Percentiles rank a stretch among this genome's conserved stretches.
Evolutionary conservation across 2,888 invertebrate genomes (phyloP).

Genomic region (Autographa pulchrina): DNA sequence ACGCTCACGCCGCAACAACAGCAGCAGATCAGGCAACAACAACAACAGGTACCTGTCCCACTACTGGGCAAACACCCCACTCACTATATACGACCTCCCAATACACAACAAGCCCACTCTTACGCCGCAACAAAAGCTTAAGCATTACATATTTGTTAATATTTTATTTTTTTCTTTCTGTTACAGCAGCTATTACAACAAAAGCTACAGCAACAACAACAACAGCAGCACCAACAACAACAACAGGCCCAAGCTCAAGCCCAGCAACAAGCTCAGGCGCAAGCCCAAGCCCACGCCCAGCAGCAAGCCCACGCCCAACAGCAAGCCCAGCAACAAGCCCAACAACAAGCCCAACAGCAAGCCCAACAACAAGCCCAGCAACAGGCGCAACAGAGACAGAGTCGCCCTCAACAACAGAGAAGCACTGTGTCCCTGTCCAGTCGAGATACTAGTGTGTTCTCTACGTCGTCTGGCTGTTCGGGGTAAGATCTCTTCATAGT

Average conservation of each 20-base stretch:
- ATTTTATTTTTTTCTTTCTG: not conserved
- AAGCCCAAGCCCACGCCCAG: conserved; percentile 17
- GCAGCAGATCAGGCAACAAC: conserved; percentile 70
- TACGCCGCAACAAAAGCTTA: too few species aligned
- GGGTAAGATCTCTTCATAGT: conserved; percentile 67
- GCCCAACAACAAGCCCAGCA: conserved; percentile 43
- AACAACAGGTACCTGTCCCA: conserved; percentile 52
- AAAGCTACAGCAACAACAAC: conserved; percentile 53
- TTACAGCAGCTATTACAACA: conserved; percentile 53
- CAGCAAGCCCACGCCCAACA: conserved; percentile 15
- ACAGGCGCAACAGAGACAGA: conserved; percentile 28
- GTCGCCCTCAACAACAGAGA: conserved; percentile 59
- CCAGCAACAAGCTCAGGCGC: conserved; percentile 36
- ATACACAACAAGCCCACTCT: too few species aligned
- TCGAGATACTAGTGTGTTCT: conserved; percentile 84
- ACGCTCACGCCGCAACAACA: conserved; percentile 77
- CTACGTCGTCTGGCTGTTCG: conserved; percentile 84
- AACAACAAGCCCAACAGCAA: conserved; percentile 44
- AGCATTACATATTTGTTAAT: too few species aligned
- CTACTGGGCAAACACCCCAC: not conserved
- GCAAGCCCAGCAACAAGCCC: conserved; percentile 41
- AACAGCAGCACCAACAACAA: conserved; percentile 41
- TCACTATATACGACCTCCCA: too few species aligned
- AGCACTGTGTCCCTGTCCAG: conserved; percentile 79
- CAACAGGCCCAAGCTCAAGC: conserved; percentile 36